Conservation (phyloP, 2,797 vertebrate species). For the Heliangelus exortis region DNA sequence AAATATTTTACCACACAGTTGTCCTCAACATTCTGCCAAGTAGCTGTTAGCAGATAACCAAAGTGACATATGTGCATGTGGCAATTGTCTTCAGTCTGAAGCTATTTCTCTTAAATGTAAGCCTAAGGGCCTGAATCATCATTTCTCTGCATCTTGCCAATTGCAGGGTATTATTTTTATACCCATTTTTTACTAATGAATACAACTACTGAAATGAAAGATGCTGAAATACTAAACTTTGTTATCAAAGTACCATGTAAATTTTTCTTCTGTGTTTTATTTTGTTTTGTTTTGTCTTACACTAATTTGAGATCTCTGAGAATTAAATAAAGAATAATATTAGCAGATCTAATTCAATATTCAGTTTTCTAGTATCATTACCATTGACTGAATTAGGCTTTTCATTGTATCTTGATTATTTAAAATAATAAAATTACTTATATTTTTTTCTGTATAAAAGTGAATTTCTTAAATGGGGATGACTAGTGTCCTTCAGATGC, state of each 20-base stretch:
- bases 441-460: neutral
- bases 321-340: neutral
- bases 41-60: constrained; percentile 28
- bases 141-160: neutral
- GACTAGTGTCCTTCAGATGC: neutral
- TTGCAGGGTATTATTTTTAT: neutral
- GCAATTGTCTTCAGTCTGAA: constrained; percentile 37
- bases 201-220: neutral
- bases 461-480: neutral
- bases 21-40: constrained; percentile 46
- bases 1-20: constrained; percentile 40
- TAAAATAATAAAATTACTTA: neutral
- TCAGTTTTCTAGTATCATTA: neutral
- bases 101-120: constrained; percentile 31
- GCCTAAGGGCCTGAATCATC: neutral
- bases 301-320: neutral
- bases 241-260: neutral
- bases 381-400: neutral
- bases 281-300: neutral
- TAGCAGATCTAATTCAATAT: neutral
- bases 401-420: neutral
- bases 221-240: neutral
- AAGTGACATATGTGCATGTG: constrained; percentile 31
- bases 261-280: neutral
- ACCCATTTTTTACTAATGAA: neutral